Evolutionary conservation across 2,113 vertebrate genomes (phyloP).

Genomic region (Hypocryptadius cinnamomeus): DNA sequence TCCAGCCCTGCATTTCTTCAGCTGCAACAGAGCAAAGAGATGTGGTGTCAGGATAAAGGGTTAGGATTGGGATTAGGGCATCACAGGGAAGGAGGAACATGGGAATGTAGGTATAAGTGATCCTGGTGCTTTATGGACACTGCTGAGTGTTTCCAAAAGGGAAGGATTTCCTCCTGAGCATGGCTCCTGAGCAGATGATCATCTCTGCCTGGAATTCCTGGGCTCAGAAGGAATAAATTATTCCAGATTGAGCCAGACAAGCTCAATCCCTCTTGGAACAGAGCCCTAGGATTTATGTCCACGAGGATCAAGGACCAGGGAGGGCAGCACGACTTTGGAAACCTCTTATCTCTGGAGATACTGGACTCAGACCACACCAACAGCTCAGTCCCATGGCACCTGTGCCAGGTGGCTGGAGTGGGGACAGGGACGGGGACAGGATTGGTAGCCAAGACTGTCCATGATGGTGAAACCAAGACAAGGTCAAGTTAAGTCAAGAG

Average conservation of each 20-base stretch:
- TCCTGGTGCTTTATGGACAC: rapidly evolving
- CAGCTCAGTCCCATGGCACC: neutral
- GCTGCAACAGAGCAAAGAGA: neutral
- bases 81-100: neutral
- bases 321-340: neutral
- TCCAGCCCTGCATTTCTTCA: neutral
- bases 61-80: neutral
- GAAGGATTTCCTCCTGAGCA: neutral
- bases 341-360: rapidly evolving
- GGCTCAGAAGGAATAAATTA: neutral
- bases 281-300: neutral
- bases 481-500: neutral
- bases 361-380: neutral
- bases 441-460: neutral
- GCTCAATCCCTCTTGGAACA: neutral
- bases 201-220: neutral
- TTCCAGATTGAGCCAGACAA: neutral
- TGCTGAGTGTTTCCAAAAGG: neutral
- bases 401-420: neutral
- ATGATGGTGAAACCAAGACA: neutral
- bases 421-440: neutral
- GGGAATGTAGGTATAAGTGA: rapidly evolving
- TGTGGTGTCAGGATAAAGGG: neutral
- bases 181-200: neutral
- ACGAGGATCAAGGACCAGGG: rapidly evolving